Evolutionary conservation across 1,140 invertebrate species (phyloP).

Genomic region (Drosophila ironensis): DNA sequence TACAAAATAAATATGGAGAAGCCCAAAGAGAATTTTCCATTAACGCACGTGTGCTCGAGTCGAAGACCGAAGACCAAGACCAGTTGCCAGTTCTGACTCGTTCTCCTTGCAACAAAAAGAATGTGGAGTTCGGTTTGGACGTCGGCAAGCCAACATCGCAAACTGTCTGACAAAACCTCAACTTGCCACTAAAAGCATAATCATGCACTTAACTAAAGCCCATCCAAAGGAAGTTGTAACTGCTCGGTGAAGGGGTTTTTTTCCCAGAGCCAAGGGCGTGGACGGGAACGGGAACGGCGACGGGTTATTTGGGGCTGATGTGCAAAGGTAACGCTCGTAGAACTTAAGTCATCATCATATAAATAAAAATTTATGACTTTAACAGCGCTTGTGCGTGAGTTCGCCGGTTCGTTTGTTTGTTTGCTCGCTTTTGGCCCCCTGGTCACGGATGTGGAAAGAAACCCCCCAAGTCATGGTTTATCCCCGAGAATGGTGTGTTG

Average conservation of each 20-base stretch:
- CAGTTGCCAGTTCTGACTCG: slow-evolving; percentile 37
- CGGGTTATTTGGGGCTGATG: slow-evolving; percentile 31
- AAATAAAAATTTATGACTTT: slow-evolving; percentile 78
- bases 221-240: slow-evolving; percentile 44
- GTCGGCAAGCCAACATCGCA: slow-evolving; percentile 30
- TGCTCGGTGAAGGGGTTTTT: background rate
- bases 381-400: slow-evolving; percentile 43
- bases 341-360: slow-evolving; percentile 79
- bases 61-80: slow-evolving; percentile 28
- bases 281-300: too few relatives aligned
- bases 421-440: too few relatives aligned
- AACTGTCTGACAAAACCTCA: slow-evolving; percentile 75
- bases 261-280: background rate
- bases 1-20: slow-evolving; percentile 1
- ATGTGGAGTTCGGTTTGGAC: slow-evolving; percentile 8
- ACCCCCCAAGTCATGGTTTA: slow-evolving; percentile 46
- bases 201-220: slow-evolving; percentile 79
- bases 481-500: slow-evolving; percentile 3
- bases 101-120: slow-evolving; percentile 24
- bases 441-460: slow-evolving; percentile 7
- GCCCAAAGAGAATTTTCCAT: slow-evolving; percentile 63
- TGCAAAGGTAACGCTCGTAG: slow-evolving; percentile 65
- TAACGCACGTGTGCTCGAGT: slow-evolving; percentile 51
- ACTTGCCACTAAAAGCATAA: slow-evolving; percentile 80
- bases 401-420: slow-evolving; percentile 24